Evolutionary conservation across 2,888 invertebrate species (phyloP), one percentile per base, ranked within the genome.

Genomic region (Drosophila limbata): DNA sequence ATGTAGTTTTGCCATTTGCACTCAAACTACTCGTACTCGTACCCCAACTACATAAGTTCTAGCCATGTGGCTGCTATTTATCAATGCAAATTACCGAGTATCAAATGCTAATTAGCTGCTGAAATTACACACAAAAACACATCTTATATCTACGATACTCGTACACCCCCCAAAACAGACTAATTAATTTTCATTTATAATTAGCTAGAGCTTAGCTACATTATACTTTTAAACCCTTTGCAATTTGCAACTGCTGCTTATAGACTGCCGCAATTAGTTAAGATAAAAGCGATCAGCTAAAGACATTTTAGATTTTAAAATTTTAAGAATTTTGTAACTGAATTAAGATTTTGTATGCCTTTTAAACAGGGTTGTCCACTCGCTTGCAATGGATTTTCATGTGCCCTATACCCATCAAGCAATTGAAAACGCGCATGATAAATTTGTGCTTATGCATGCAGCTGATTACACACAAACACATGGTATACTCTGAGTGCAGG

Each of bases 101-200:
- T 35, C 44, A 51, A 77, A 74, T 74, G 87, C 89, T 87, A 87
- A 88, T 87, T 88, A 89, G 89, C 88, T 87, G 89, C 87, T 88
- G 73, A 82, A 68, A 39, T 45, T 53, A 65, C 44, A 73, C 45
- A 66, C 40, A 63, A 40, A 61, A 52, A 64, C 39, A 62, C 44
- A 45, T 39, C 31, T 45, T 33, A 68, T 35, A 56, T 37, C 39
- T 60, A 44, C 17, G 39, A 39, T 63, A 59, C 21, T 45, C 28
- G 53, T 37, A 51, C 55, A 55, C 55, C 3, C 42, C n/a, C 62
- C 52, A 50, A 53, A 57, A 55, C 61, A 57, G 70, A 62, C 47
- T 64, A 65, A 33, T 47, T 37, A 31, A 51, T 35, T 52, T 59
- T 55, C 2, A 62, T 50, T 44, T 60, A 25, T 28, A 45, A 52